These are phyloP conservation scores for Sarcophaga caerulescens DNA, from an alignment of 2,888 invertebrate genomes.

Conservation along the genomic window DNA sequence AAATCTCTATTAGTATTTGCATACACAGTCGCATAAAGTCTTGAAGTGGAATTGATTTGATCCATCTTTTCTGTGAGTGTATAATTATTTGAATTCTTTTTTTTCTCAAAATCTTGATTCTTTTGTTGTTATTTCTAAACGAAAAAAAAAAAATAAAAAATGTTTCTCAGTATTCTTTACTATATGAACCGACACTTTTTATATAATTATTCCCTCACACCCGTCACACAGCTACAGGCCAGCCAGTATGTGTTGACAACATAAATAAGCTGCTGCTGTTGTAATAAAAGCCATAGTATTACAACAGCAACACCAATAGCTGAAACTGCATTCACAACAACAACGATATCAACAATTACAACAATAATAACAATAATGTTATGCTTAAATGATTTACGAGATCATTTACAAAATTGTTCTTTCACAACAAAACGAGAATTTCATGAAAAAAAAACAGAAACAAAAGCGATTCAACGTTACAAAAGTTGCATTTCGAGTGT, in stretches of 20 bases:
- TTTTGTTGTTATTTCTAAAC: too few relatives aligned
- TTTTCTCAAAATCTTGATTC: too few relatives aligned
- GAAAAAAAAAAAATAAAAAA: too few relatives aligned
- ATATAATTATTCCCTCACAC: neutral
- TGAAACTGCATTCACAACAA: neutral
- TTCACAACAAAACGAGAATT: conserved; percentile 35
- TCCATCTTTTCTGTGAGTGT: too few relatives aligned
- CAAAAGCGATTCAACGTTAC: neutral
- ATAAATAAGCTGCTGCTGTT: conserved; percentile 37
- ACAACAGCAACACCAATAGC: neutral
- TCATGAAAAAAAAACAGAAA: neutral
- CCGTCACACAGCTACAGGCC: too few relatives aligned
- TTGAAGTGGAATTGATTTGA: too few relatives aligned
- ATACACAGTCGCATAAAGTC: too few relatives aligned
- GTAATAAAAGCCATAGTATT: conserved; percentile 15
- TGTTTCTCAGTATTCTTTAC: too few relatives aligned
- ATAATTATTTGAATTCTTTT: too few relatives aligned
- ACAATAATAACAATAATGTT: conserved; percentile 29
- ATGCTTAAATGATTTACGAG: conserved; percentile 65
- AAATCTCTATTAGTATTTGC: too few relatives aligned
- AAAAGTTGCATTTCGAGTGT: neutral
- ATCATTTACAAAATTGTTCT: conserved; percentile 53
- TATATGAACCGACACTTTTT: neutral
- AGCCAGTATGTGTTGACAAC: conserved; percentile 43
- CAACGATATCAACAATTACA: conserved; percentile 11